Evolutionary conservation across 2,797 vertebrate genomes (phyloP).

Genomic region (Scyliorhinus canicula): DNA sequence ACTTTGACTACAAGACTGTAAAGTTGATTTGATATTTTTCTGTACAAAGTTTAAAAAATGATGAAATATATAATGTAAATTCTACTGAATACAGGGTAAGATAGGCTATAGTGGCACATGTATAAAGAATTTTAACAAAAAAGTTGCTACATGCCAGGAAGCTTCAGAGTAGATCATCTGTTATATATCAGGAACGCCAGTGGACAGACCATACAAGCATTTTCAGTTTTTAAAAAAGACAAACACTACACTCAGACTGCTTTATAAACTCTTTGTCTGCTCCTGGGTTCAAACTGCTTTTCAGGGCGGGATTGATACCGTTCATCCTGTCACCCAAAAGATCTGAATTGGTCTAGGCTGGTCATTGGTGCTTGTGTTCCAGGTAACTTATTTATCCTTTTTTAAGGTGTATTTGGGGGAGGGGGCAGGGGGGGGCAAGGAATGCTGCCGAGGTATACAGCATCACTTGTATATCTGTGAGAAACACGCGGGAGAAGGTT

Average conservation of each 20-base stretch:
- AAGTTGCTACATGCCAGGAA: background rate
- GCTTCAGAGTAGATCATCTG: constrained; percentile 1
- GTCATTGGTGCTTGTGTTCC: background rate
- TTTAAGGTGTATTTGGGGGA: background rate
- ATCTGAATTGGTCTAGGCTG: background rate
- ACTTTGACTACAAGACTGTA: constrained; percentile 36
- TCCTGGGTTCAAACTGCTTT: constrained; percentile 24
- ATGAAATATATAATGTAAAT: constrained; percentile 37
- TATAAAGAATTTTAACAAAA: constrained; percentile 30
- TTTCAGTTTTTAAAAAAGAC: background rate
- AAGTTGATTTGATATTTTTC: constrained; percentile 39
- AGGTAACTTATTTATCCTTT: background rate
- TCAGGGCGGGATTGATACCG: background rate
- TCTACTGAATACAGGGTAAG: constrained; percentile 38
- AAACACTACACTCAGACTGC: background rate
- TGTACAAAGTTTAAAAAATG: constrained; percentile 35
- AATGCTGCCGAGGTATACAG: background rate
- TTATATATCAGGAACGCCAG: background rate
- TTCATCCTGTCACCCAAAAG: background rate
- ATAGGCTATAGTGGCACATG: constrained; percentile 28
- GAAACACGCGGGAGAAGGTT: background rate
- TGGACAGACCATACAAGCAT: background rate
- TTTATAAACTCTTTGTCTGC: background rate
- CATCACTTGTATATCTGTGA: background rate
- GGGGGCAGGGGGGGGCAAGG: background rate